Base-by-base conservation (phyloP, 2,797 vertebrate species). In the Hyperoplus lanceolatus region DNA sequence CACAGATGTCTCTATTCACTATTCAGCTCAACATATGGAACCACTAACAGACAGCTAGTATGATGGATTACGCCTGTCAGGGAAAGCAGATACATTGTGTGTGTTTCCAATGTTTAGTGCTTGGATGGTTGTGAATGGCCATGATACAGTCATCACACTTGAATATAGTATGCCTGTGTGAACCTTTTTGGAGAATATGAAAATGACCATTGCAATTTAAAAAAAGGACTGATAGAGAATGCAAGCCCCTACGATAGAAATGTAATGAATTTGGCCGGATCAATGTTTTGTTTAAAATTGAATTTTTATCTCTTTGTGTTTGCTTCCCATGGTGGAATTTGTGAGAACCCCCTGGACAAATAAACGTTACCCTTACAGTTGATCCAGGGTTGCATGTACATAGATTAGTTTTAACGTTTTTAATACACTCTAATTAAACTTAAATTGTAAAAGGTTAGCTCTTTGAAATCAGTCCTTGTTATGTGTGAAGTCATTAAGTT, bases 61-160 rank as follows among this genome's bases (percentile, higher is more conserved):
- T 95, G 94, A 96, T 96, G 89, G 94, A 96, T 95, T 89, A 87
- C 77, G 87, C 83, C 93, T 94, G 92, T 94, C 94, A 95, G 70
- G 63, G 75, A 79, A 63, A 83, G 77, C 60, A 77, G 75, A 79
- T 61, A 36, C 42, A 3, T 1, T 81, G 59, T 72, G 74, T 46
- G 53, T 64, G 56, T 16, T 1, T 64, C 29, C 15, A 29, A 9
- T 76, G 53, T 82, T 55, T 77, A 45, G 63, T 59, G 50, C 45
- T 54, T 54, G 21, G 57, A 64, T 70, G 77, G 41, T 73, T 85
- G 65, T 65, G 70, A 86, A 80, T 85, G 64, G 46, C 68, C 67
- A 45, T 55, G 57, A 73, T 70, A 15, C 15, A 80, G 51, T 60
- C 43, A 49, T 50, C 21, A 3, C 16, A 1, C 15, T 64, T 85